phyloP scores from a whole-genome alignment of 2,113 vertebrate genomes.

The Gavia stellata region DNA sequence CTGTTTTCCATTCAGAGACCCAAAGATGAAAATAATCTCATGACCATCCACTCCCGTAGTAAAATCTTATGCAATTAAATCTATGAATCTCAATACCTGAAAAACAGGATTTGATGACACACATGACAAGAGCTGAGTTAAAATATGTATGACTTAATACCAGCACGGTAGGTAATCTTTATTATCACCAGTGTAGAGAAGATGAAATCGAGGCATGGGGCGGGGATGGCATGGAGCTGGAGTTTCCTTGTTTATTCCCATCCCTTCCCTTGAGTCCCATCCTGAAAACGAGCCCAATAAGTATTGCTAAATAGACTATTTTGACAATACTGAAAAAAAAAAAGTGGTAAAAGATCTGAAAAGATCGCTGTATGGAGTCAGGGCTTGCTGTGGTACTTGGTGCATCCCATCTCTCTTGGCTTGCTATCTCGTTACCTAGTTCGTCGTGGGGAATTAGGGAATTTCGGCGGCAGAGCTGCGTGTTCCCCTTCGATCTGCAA shows the following conservation, averaged over 20 bases:
- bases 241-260: not conserved
- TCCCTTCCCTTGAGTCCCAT: not conserved
- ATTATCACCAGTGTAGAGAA: not conserved
- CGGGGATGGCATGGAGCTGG: not conserved
- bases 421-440: not conserved
- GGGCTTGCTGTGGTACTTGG: not conserved
- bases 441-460: not conserved
- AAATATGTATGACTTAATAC: constrained; percentile 24
- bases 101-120: constrained; percentile 58
- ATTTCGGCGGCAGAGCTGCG: not conserved
- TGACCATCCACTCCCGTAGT: constrained; percentile 34
- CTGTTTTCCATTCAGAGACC: not conserved
- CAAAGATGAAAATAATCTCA: constrained; percentile 23
- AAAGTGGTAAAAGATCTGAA: not conserved
- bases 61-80: constrained; percentile 40
- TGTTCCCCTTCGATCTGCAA: not conserved
- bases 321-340: not conserved
- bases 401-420: not conserved
- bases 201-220: not conserved
- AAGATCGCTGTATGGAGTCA: not conserved
- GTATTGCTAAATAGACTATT: not conserved
- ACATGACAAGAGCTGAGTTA: constrained; percentile 11
- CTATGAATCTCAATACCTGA: constrained; percentile 47
- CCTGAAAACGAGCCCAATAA: not conserved
- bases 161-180: not conserved